Percentiles rank a stretch among this genome's conserved stretches.
Conservation (phyloP, 2,888 invertebrate genomes). For the Clusia tigrina region DNA sequence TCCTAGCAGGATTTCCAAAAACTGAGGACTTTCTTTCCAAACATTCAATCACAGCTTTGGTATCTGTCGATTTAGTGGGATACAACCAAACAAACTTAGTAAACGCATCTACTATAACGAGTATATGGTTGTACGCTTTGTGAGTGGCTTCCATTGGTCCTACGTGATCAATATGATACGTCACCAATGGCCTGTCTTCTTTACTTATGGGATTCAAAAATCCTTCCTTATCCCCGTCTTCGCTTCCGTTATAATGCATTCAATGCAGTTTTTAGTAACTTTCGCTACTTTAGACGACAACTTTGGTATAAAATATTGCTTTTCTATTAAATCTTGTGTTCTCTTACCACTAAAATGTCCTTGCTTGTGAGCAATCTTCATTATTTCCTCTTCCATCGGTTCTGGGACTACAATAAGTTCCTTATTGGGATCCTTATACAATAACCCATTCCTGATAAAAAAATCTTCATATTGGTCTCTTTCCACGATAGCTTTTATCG, state of each 20-base stretch:
- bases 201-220: conserved; percentile 31
- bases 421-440: conserved; percentile 22
- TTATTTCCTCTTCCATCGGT: conserved; percentile 44
- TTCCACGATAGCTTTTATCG: conserved; percentile 24
- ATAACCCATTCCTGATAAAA: conserved; percentile 24
- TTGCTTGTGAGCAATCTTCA: conserved; percentile 22
- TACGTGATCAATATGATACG: conserved; percentile 23
- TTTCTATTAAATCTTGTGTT: conserved; percentile 28
- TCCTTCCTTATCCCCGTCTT: conserved; percentile 29
- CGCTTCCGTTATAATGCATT: conserved; percentile 29
- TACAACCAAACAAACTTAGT: conserved; percentile 14
- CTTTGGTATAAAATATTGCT: conserved; percentile 30
- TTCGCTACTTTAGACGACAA: conserved; percentile 25
- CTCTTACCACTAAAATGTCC: conserved; percentile 32
- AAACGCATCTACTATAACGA: conserved; percentile 18
- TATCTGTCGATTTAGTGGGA: background rate
- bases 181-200: conserved; percentile 5
- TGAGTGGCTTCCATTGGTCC: conserved; percentile 22
- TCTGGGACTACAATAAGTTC: conserved; percentile 49
- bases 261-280: conserved; percentile 30
- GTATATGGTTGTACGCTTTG: conserved; percentile 20
- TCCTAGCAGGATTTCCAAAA: conserved; percentile 7
- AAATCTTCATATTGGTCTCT: conserved; percentile 28
- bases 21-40: background rate
- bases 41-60: background rate